Conservation (phyloP, 2,113 vertebrate species). For the Brachionichthys hirsutus region DNA sequence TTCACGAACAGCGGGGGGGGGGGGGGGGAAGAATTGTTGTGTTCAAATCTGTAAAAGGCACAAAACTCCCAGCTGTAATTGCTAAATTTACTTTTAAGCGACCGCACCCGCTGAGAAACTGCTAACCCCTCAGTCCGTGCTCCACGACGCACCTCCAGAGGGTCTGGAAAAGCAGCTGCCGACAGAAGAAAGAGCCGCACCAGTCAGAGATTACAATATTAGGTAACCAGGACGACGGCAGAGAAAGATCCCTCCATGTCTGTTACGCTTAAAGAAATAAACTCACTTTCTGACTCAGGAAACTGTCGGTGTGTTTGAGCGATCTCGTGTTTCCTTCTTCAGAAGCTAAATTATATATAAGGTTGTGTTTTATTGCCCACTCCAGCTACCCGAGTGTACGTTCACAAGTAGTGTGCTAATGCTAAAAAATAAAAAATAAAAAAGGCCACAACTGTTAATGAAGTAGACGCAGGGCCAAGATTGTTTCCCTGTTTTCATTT, state of each 20-base stretch:
- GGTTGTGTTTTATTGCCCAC: slow-evolving; percentile 32
- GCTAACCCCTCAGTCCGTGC: too few relatives aligned
- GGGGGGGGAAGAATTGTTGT: neutral
- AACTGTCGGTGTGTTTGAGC: neutral
- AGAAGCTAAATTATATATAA: slow-evolving; percentile 33
- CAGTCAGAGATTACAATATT: neutral
- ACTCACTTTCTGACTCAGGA: neutral
- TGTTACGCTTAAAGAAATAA: too few relatives aligned
- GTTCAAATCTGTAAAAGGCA: too few relatives aligned
- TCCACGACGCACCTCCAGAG: neutral
- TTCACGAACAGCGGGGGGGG: neutral
- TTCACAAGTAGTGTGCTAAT: neutral
- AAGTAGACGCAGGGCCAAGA: neutral
- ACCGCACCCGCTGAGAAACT: too few relatives aligned
- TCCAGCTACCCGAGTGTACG: slow-evolving; percentile 4
- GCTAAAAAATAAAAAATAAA: too few relatives aligned
- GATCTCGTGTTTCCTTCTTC: slow-evolving; percentile 7
- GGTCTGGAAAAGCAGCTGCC: neutral
- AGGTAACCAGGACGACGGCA: neutral
- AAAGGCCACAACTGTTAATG: neutral
- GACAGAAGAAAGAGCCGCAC: neutral
- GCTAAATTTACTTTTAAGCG: too few relatives aligned
- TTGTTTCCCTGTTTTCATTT: slow-evolving; percentile 8
- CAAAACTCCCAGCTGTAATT: too few relatives aligned
- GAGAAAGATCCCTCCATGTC: neutral